Percentiles rank a stretch among this genome's conserved stretches.
Conservation (phyloP, 2,888 invertebrate species). For the Macrosoma leucophasiata region DNA sequence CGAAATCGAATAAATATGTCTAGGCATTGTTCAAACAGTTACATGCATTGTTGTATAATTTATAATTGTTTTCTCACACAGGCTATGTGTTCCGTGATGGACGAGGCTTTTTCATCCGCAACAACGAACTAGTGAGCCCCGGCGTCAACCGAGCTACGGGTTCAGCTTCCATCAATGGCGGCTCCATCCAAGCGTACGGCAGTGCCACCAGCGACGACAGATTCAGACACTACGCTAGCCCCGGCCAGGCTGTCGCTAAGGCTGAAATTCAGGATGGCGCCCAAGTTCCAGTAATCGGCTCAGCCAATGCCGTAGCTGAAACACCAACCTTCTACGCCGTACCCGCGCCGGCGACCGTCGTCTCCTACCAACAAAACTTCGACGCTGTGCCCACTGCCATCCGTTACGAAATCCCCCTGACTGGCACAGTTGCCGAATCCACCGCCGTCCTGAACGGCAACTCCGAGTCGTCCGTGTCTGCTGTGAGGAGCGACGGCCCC, state of each 20-base stretch:
- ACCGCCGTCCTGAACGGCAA: slow-evolving; percentile 40
- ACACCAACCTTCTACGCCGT: slow-evolving; percentile 43
- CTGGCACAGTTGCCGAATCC: slow-evolving; percentile 40
- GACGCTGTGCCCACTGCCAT: slow-evolving; percentile 37
- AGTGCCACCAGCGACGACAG: slow-evolving; percentile 29
- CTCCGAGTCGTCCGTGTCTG: slow-evolving; percentile 41
- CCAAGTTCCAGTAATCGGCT: slow-evolving; percentile 27
- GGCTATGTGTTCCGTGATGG: slow-evolving; percentile 51
- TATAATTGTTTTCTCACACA: slow-evolving; percentile 28
- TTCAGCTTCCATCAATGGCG: slow-evolving; percentile 39
- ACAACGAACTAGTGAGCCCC: slow-evolving; percentile 41
- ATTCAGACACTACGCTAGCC: slow-evolving; percentile 31
- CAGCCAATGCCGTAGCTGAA: slow-evolving; percentile 32
- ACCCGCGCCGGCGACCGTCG: slow-evolving; percentile 48
- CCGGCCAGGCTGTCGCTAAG: slow-evolving; percentile 41
- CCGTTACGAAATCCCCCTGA: slow-evolving; percentile 29
- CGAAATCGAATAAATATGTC: no score
- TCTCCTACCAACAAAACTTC: slow-evolving; percentile 56
- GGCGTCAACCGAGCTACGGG: slow-evolving; percentile 41
- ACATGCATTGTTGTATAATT: no score
- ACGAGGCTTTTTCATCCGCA: slow-evolving; percentile 47
- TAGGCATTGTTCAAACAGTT: no score
- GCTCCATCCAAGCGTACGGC: slow-evolving; percentile 39
- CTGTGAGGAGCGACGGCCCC: slow-evolving; percentile 39
- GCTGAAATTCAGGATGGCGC: slow-evolving; percentile 37